Base-by-base conservation (phyloP, 2,888 invertebrate species). In the Adelognathus sp. region DNA sequence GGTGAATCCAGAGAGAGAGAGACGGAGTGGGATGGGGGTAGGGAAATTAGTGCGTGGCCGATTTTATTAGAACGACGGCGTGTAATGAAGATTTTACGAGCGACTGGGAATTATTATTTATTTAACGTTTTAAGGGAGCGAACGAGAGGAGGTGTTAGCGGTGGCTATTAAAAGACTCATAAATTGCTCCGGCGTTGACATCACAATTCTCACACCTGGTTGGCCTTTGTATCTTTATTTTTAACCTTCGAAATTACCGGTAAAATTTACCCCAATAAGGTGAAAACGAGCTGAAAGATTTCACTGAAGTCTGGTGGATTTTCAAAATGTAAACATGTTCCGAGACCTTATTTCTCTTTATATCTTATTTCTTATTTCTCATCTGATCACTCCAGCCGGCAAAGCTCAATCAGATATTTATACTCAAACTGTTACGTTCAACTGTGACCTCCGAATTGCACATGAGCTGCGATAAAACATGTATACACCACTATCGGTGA, bases 51-150 rank as follows among this genome's bases (percentile, higher is more conserved):
- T 86, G 84, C 83, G 84, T 85, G 85, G 86, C 86, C 86, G 83
- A 88, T 89, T 89, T 89, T 88, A 89, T 88, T 87, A 86, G 83
- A 83, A 82, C 81, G 67, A 63, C 80, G 73, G 76, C 72, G 80
- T 84, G 84, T 87, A 88, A 89, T 87, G 84, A 86, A 88, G 86
- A 87, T 86, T 89, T 89, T 88, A 88, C 85, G 86, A 87, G 83
- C 82, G 79, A 63, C 64, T 81, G 85, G 84, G 85, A 85, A 88
- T 88, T 86, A 88, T 87, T 83, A 84, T 84, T 85, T 84, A 85
- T 86, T 85, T 83, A 86, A 84, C 60, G 73, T 83, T 44, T 44
- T 14, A 27, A 74, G 56, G 58, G 36, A 56, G 58, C 46, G 50
- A 39, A 56, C 31, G 56, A 52, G n/a, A n/a, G 36, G 70, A 50